A percentile compares a stretch with the other conserved stretches of the same genome.
Evolutionary conservation across 2,113 vertebrate genomes (phyloP).

Genomic region (Atlantisia rogersi): DNA sequence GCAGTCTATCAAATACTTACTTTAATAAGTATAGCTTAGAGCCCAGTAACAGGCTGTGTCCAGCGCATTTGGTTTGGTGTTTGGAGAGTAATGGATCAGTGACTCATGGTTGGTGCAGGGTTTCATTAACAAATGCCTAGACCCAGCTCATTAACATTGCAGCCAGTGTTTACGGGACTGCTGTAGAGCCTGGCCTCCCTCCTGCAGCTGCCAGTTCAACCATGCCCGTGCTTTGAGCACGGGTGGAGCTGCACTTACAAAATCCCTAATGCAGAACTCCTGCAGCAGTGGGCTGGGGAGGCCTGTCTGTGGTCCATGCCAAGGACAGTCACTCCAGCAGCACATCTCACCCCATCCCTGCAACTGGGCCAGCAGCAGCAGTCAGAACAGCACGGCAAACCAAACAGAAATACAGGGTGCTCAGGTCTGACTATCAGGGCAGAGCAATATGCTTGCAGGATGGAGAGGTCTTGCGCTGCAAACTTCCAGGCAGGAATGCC

Average conservation of each 20-base stretch:
- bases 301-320: accelerated
- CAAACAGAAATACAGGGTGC: background rate
- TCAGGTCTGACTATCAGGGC: background rate
- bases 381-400: background rate
- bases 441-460: accelerated
- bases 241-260: background rate
- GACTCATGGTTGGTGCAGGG: background rate
- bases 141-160: background rate
- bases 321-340: background rate
- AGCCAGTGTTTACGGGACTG: background rate
- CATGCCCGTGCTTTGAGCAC: background rate
- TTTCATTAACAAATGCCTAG: background rate
- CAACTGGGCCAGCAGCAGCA: background rate
- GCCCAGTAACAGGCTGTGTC: background rate
- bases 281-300: background rate
- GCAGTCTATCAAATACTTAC: constrained; percentile 2
- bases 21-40: background rate
- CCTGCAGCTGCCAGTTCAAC: background rate
- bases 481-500: background rate
- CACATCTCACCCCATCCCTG: accelerated
- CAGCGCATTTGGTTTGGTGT: background rate
- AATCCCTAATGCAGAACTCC: background rate
- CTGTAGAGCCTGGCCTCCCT: background rate
- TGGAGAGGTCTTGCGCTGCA: background rate
- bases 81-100: background rate